Evolutionary conservation across 2,888 invertebrate genomes (phyloP), one percentile per base, ranked within the genome.

Genomic region (Spisula subtruncata): DNA sequence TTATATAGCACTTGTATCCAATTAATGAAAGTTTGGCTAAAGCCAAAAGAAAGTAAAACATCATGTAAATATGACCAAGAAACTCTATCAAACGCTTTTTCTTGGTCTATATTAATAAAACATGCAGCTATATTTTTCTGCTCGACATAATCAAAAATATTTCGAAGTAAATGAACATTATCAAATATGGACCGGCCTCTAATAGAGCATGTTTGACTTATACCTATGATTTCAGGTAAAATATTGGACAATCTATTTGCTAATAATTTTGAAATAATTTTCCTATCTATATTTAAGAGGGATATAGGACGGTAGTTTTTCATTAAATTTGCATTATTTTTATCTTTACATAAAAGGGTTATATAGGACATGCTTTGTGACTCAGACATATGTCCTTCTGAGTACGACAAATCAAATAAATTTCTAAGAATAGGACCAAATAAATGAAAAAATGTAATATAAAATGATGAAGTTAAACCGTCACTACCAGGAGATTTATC

Each of bases 81-180:
- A 16, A 93, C 93, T 66, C 93, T 84, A 82, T 94, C 93, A 66
- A 94, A 94, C 1, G 93, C 93, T 66, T 94, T 94, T 81, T 92
- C 93, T 85, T 94, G 94, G 81, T 94, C 94, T 54, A 93, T 56
- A 88, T 71, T 83, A 51, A 93, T 91, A 80, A 93, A 51, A 51
- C 51, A 51, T 12, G 51, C 51, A 16, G 51, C 12, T 51, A 51
- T 16, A 1, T 93, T 41, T 83, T 93, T 91, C 79, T 91, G 90
- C 29, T 93, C 86, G 32, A 85, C 80, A 93, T 91, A 93, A 81
- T 92, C 90, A 25, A 88, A 25, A 35, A 92, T 86, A 86, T 92
- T 89, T 29, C 93, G 75, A 4, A 92, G 79, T n/a, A 93, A 56
- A 90, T 93, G 92, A 14, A 87, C 80, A 86, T 93, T 94, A 71